Evolutionary conservation across 2,113 vertebrate species (phyloP).

Genomic region (Mus spicilegus): DNA sequence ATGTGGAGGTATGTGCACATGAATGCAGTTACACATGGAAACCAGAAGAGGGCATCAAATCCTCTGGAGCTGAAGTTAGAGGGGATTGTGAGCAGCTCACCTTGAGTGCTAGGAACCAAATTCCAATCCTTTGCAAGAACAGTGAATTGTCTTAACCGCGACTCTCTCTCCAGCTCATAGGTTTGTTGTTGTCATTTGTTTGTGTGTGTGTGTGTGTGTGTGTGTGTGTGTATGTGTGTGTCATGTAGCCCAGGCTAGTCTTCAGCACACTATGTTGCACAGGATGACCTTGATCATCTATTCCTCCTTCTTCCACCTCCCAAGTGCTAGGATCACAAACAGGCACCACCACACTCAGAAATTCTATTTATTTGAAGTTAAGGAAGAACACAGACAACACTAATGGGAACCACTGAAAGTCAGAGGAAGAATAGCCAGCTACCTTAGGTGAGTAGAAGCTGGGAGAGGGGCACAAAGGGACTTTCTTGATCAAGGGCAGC

Average conservation of each 20-base stretch:
- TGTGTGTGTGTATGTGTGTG: not conserved
- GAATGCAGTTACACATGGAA: not conserved
- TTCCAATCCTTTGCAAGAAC: not conserved
- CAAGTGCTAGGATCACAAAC: not conserved
- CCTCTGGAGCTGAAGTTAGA: not conserved
- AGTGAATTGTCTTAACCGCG: not conserved
- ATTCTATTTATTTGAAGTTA: not conserved
- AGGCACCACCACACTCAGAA: not conserved
- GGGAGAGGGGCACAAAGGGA: not conserved
- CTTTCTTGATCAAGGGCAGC: rapidly evolving
- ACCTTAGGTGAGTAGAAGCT: not conserved
- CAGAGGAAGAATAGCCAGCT: not conserved
- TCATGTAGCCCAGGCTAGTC: not conserved
- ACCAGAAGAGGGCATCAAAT: not conserved
- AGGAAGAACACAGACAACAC: not conserved
- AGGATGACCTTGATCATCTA: not conserved
- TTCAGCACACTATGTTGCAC: too few relatives aligned
- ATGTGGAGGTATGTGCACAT: not conserved
- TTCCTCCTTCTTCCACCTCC: not conserved
- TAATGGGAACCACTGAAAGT: not conserved
- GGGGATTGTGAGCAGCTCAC: not conserved
- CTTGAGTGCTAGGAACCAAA: not conserved
- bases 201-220: not conserved
- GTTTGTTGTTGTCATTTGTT: not conserved
- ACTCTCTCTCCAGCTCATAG: not conserved